A percentile compares a stretch with the other conserved stretches of the same genome.
phyloP scores from a whole-genome alignment of 2,888 invertebrate genomes.

The Xylota sylvarum region DNA sequence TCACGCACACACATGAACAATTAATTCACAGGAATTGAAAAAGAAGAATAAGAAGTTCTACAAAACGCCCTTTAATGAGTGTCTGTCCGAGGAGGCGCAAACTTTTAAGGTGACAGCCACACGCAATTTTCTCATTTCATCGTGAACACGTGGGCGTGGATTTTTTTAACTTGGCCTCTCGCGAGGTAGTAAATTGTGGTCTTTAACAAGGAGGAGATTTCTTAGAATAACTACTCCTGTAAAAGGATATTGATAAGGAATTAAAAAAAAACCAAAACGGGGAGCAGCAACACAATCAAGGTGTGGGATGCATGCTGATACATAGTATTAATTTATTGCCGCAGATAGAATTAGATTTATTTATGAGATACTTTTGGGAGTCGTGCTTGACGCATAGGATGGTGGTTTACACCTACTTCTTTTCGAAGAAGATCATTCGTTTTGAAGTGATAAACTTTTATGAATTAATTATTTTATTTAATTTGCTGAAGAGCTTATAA shows the following conservation, averaged over 20 bases:
- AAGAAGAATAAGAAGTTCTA: conserved; percentile 40
- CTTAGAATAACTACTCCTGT: conserved; percentile 38
- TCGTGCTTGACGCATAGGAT: conserved; percentile 45
- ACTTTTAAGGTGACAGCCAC: conserved; percentile 70
- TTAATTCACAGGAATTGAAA: neutral
- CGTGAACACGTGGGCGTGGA: conserved; percentile 62
- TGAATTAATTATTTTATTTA: conserved; percentile 59
- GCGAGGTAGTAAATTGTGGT: conserved; percentile 50
- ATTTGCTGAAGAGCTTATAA: conserved; percentile 21
- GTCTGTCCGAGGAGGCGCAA: conserved; percentile 47
- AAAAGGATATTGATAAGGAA: conserved; percentile 61
- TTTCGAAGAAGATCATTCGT: conserved; percentile 1
- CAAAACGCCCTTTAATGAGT: conserved; percentile 42
- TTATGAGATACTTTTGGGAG: conserved; percentile 55
- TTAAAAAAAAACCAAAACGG: conserved; percentile 19
- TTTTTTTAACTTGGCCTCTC: conserved; percentile 12
- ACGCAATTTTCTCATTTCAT: conserved; percentile 71
- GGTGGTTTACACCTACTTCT: conserved; percentile 49
- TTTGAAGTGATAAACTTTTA: conserved; percentile 23
- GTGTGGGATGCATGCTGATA: conserved; percentile 63
- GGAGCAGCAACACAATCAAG: conserved; percentile 61
- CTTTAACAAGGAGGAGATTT: conserved; percentile 72
- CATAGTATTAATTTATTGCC: conserved; percentile 55
- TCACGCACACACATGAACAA: neutral
- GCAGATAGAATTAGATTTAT: conserved; percentile 68